These are phyloP conservation scores for Hycleus cichorii DNA, from an alignment of 1,140 invertebrate genomes.

Conservation along the genomic window DNA sequence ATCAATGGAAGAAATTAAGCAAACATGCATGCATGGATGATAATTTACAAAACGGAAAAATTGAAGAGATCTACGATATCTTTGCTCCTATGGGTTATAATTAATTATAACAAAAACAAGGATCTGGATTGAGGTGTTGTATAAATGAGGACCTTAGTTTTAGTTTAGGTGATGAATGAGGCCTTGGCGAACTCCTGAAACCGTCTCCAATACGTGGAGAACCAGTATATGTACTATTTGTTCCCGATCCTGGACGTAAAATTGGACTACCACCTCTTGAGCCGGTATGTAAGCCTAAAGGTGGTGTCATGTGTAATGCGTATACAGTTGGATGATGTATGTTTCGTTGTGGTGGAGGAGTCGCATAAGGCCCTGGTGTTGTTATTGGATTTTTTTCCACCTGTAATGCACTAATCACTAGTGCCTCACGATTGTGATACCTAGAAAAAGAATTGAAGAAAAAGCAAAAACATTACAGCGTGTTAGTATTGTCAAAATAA, in stretches of 20 bases:
- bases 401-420: constrained; percentile 86
- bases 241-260: constrained; percentile 39
- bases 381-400: constrained; percentile 87
- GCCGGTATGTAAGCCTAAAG: constrained; percentile 34
- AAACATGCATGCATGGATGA: neutral
- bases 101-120: neutral
- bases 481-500: constrained; percentile 14
- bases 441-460: constrained; percentile 42
- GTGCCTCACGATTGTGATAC: constrained; percentile 86
- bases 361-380: constrained; percentile 68
- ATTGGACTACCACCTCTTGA: constrained; percentile 41
- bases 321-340: constrained; percentile 38
- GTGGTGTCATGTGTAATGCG: constrained; percentile 34
- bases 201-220: constrained; percentile 45
- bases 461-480: constrained; percentile 15
- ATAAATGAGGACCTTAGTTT: constrained; percentile 65
- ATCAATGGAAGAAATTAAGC: neutral
- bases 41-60: neutral
- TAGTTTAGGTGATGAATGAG: constrained; percentile 82
- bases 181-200: constrained; percentile 48
- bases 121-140: neutral
- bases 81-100: too few species aligned
- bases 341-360: constrained; percentile 53
- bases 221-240: constrained; percentile 46
- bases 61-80: too few species aligned